Percentiles rank a stretch among this genome's conserved stretches.
Evolutionary conservation across 2,113 vertebrate genomes (phyloP).

Genomic region (Talpa occidentalis): DNA sequence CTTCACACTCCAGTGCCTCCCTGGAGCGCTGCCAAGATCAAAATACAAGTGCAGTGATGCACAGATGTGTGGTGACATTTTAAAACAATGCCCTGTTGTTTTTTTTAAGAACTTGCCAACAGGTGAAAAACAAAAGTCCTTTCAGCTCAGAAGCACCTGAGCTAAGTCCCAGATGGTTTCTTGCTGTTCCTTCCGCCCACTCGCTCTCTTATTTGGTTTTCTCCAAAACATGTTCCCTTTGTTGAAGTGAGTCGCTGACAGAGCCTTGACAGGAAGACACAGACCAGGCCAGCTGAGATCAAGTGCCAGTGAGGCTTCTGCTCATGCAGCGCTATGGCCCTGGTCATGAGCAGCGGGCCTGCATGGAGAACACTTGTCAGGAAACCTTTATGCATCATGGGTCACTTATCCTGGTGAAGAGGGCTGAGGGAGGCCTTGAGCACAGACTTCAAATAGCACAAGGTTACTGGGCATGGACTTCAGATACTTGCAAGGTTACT

Average conservation of each 20-base stretch:
- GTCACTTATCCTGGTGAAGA: not conserved
- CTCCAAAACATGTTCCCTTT: not conserved
- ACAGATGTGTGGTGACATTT: not conserved
- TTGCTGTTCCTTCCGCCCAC: not conserved
- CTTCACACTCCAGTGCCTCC: rapidly evolving
- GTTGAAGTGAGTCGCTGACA: rapidly evolving
- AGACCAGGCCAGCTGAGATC: not conserved
- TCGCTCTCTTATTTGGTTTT: not conserved
- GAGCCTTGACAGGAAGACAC: not conserved
- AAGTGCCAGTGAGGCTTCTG: rapidly evolving
- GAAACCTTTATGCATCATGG: rapidly evolving
- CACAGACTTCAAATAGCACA: not conserved
- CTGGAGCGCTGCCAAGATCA: not conserved
- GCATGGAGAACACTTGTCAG: not conserved
- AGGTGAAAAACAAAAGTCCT: constrained; percentile 32
- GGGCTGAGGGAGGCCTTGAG: not conserved
- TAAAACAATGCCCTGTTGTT: not conserved
- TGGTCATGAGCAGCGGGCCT: too few species aligned
- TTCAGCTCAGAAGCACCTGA: not conserved
- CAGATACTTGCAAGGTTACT: too few species aligned
- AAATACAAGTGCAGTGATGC: not conserved
- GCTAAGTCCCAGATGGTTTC: not conserved
- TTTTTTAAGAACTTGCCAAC: not conserved
- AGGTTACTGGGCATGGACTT: too few species aligned
- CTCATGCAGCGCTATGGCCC: rapidly evolving